Conservation (phyloP, 2,888 invertebrate species). For the Drosophila nigricruria region DNA sequence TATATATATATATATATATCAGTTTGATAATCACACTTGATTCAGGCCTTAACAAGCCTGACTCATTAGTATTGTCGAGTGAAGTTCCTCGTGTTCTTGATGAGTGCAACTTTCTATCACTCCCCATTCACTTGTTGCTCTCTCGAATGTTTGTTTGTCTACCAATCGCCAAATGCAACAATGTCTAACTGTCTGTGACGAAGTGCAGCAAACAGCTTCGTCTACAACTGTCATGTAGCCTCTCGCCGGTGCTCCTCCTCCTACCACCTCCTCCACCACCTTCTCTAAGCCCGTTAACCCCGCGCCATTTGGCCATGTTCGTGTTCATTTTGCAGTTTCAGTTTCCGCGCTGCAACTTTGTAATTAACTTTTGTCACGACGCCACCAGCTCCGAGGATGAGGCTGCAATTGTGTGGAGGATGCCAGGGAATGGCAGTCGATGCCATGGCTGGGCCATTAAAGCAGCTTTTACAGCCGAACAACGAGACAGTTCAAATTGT, state of each 20-base stretch:
- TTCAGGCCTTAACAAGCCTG: background rate
- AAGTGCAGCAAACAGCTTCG: constrained; percentile 34
- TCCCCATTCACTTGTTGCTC: constrained; percentile 62
- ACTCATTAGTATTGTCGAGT: constrained; percentile 33
- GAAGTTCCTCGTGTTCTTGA: constrained; percentile 41
- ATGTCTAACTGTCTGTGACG: constrained; percentile 61
- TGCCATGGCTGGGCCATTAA: constrained; percentile 42
- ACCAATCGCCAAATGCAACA: constrained; percentile 59
- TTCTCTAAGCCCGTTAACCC: constrained; percentile 17
- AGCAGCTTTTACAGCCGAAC: constrained; percentile 17
- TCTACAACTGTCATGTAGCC: constrained; percentile 46
- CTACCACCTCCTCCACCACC: no score
- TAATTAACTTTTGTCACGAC: constrained; percentile 84
- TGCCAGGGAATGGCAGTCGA: constrained; percentile 18
- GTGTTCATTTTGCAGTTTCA: constrained; percentile 68
- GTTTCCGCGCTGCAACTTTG: constrained; percentile 76
- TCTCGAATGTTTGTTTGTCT: constrained; percentile 55
- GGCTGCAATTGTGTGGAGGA: constrained; percentile 2
- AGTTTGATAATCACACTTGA: background rate
- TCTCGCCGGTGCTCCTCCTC: background rate
- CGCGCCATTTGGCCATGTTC: constrained; percentile 48
- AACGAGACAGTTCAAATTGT: constrained; percentile 34
- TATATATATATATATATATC: background rate
- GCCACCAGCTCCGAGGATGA: constrained; percentile 18
- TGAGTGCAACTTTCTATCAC: constrained; percentile 67